Evolutionary conservation across 1,140 invertebrate genomes (phyloP).

Genomic region (Meteorus sp.): DNA sequence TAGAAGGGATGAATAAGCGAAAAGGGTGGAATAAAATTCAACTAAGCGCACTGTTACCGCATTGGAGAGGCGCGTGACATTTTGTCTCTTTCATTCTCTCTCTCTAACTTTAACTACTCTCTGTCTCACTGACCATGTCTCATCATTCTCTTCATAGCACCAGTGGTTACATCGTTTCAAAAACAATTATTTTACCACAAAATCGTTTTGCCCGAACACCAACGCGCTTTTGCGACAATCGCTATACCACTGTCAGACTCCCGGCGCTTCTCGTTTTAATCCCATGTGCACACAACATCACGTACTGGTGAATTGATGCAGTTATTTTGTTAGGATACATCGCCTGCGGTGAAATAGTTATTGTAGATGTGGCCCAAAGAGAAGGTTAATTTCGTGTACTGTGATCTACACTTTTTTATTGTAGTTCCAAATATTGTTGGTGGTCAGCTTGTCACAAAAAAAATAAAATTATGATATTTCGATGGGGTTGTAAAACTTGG

Average conservation of each 20-base stretch:
- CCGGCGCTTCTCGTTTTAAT: conserved; percentile 15
- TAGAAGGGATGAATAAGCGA: background rate
- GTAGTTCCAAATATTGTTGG: too few relatives aligned
- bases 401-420: background rate
- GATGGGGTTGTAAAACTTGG: too few relatives aligned
- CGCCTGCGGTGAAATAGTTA: background rate
- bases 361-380: too few relatives aligned
- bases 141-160: background rate
- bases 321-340: conserved; percentile 12
- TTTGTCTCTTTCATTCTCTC: too few relatives aligned
- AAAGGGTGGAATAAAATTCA: conserved; percentile 5
- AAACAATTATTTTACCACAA: conserved; percentile 26
- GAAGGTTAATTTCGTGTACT: background rate
- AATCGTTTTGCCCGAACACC: conserved; percentile 11
- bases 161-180: conserved; percentile 19
- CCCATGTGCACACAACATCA: background rate
- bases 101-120: too few relatives aligned
- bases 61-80: background rate
- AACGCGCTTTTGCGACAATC: conserved; percentile 2
- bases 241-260: too few relatives aligned
- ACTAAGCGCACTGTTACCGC: background rate
- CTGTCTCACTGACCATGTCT: background rate
- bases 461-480: too few relatives aligned
- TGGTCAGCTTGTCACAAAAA: too few relatives aligned
- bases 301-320: conserved; percentile 14